phyloP scores from a whole-genome alignment of 2,888 invertebrate species.

The Chymomyza procnemis region DNA sequence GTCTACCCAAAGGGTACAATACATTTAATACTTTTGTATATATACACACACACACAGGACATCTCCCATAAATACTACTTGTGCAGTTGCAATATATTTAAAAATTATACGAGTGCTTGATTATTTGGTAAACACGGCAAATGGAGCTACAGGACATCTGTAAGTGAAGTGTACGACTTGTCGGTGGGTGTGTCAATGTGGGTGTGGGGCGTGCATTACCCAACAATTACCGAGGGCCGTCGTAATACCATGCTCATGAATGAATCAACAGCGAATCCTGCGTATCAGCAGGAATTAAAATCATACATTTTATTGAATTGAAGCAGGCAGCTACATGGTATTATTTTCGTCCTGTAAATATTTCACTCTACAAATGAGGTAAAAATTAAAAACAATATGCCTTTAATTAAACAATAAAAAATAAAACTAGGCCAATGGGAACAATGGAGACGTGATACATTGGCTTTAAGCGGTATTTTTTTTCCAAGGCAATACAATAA shows the following conservation, averaged over 20 bases:
- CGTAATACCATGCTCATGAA: neutral
- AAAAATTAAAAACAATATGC: no score
- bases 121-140: conserved; percentile 40
- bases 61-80: conserved; percentile 36
- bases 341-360: no score
- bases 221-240: neutral
- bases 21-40: no score
- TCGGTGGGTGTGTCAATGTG: no score
- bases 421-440: no score
- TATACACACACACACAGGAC: conserved; percentile 17
- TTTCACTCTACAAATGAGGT: no score
- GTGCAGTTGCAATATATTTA: conserved; percentile 28
- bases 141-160: conserved; percentile 28
- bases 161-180: neutral
- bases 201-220: neutral
- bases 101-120: conserved; percentile 27
- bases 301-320: neutral
- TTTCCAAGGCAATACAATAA: no score
- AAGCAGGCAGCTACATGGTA: no score
- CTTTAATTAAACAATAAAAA: no score
- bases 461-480: no score
- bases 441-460: no score
- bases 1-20: neutral
- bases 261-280: neutral
- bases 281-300: neutral